These are phyloP conservation scores for Salticus scenicus DNA, from an alignment of 2,888 invertebrate genomes.

Conservation along the genomic window DNA sequence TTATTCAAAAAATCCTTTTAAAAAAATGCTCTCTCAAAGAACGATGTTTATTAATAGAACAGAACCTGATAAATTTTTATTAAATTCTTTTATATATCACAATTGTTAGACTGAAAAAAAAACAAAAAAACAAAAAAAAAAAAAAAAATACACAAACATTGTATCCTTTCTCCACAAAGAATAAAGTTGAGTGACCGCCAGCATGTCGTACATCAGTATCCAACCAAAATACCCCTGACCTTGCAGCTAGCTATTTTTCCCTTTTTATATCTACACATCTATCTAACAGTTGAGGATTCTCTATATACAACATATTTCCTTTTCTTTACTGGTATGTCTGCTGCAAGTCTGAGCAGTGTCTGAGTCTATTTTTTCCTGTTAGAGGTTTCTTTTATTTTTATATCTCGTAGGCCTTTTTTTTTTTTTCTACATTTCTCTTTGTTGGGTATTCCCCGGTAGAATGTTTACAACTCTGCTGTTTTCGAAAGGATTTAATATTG, in stretches of 20 bases:
- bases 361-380: slow-evolving; percentile 57
- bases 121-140: neutral
- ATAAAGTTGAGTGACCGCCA: slow-evolving; percentile 64
- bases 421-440: slow-evolving; percentile 27
- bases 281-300: slow-evolving; percentile 57
- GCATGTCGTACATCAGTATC: slow-evolving; percentile 46
- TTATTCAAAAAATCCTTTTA: neutral
- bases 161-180: slow-evolving; percentile 24
- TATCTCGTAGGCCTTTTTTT: slow-evolving; percentile 53
- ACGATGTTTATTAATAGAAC: neutral
- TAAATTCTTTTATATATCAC: neutral
- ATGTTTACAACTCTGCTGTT: slow-evolving; percentile 50
- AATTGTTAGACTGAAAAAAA: neutral
- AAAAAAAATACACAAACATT: slow-evolving; percentile 21
- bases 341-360: slow-evolving; percentile 51
- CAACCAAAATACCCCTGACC: slow-evolving; percentile 63
- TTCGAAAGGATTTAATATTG: slow-evolving; percentile 39
- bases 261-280: slow-evolving; percentile 61
- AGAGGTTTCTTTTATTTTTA: slow-evolving; percentile 64
- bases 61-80: neutral
- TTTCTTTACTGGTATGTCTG: slow-evolving; percentile 50
- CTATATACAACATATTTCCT: slow-evolving; percentile 69
- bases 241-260: slow-evolving; percentile 54
- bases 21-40: neutral
- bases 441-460: slow-evolving; percentile 30